These are phyloP conservation scores for Pseudochaenichthys georgianus DNA, from an alignment of 2,797 vertebrate species.

Conservation along the genomic window DNA sequence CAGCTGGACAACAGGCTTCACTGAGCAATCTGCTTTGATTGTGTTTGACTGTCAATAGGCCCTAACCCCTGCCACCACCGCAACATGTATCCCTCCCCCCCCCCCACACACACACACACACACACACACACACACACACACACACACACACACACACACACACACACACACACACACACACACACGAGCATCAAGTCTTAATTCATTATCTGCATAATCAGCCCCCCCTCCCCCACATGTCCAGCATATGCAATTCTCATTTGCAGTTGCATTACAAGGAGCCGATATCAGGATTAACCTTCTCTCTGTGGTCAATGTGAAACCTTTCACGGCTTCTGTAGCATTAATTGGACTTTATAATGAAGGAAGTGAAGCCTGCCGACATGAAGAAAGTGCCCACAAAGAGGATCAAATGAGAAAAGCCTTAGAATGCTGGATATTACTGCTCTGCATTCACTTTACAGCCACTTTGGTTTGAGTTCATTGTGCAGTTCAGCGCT, in stretches of 20 bases:
- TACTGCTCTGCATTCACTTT: background rate
- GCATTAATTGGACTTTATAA: constrained; percentile 56
- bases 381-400: constrained; percentile 22
- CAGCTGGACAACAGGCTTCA: constrained; percentile 69
- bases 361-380: constrained; percentile 44
- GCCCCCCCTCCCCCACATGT: constrained; percentile 12
- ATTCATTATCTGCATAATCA: constrained; percentile 39
- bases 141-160: too few species aligned
- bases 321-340: constrained; percentile 34
- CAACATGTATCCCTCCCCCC: background rate
- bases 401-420: constrained; percentile 29
- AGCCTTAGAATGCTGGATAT: constrained; percentile 4
- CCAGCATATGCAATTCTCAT: constrained; percentile 42
- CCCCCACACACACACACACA: background rate
- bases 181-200: constrained; percentile 19
- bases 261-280: constrained; percentile 47
- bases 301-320: constrained; percentile 46
- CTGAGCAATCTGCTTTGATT: constrained; percentile 70
- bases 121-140: too few species aligned
- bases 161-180: too few species aligned
- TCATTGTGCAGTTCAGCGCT: constrained; percentile 5
- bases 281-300: constrained; percentile 36
- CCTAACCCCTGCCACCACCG: constrained; percentile 39
- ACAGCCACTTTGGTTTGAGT: constrained; percentile 4
- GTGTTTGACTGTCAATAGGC: constrained; percentile 64